phyloP scores from a whole-genome alignment of 1,140 invertebrate genomes.

The Procambarus virginalis region DNA sequence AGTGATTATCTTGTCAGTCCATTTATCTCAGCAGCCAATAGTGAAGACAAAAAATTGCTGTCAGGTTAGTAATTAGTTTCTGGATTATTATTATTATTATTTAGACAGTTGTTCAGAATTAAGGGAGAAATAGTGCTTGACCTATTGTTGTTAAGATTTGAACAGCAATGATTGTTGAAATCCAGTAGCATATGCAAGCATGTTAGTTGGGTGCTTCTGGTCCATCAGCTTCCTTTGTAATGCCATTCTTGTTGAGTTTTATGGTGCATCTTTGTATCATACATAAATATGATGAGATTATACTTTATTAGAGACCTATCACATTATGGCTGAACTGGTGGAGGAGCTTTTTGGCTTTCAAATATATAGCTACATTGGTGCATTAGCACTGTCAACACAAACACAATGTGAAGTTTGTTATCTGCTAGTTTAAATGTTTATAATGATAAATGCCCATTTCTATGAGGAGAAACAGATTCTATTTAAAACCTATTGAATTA shows the following conservation, averaged over 20 bases:
- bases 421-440: background rate
- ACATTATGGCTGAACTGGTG: conserved; percentile 2
- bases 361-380: background rate
- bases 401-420: background rate
- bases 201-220: background rate
- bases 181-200: background rate
- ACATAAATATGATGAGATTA: background rate
- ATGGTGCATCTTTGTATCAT: background rate
- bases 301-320: background rate
- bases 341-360: background rate
- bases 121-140: background rate
- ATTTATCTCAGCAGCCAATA: background rate
- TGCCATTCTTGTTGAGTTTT: background rate
- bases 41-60: background rate
- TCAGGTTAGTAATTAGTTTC: background rate
- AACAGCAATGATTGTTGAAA: background rate
- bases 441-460: background rate
- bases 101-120: background rate
- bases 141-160: background rate
- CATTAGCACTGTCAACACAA: background rate
- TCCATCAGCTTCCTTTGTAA: background rate
- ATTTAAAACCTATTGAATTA: background rate
- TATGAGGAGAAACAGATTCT: background rate
- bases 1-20: background rate
- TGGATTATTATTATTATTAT: background rate